Conservation (phyloP, 2,888 invertebrate genomes). For the Nephrotoma flavescens region DNA sequence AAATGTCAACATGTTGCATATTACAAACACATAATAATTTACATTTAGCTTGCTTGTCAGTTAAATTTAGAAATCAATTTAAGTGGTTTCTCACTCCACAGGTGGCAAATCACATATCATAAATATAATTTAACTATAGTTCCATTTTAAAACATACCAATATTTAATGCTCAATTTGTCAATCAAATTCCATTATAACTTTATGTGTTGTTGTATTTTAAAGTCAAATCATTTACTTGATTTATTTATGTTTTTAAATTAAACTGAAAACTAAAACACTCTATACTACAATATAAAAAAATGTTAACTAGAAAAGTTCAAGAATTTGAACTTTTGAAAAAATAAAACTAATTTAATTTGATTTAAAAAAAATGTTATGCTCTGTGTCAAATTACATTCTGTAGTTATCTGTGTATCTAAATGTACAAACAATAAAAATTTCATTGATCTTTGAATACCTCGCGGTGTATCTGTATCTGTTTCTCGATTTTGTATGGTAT, state of each 20-base stretch:
- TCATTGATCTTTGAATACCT: not conserved
- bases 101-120: not conserved
- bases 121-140: not conserved
- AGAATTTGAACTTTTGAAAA: not conserved
- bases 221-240: not conserved
- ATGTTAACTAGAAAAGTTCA: not conserved
- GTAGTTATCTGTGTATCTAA: not conserved
- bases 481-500: not conserved
- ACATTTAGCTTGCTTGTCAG: not conserved
- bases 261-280: not conserved
- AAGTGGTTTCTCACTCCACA: not conserved
- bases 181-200: not conserved
- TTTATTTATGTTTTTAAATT: not conserved
- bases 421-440: not conserved
- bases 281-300: not conserved
- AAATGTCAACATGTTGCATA: too few relatives aligned
- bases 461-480: not conserved
- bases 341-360: not conserved
- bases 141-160: not conserved
- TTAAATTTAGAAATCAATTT: not conserved
- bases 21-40: too few relatives aligned
- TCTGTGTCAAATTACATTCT: not conserved
- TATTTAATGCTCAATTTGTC: not conserved
- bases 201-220: not conserved
- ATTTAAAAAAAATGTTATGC: not conserved